Percentiles rank a stretch among this genome's conserved stretches.
Evolutionary conservation across 2,797 vertebrate species (phyloP).

Genomic region (Artibeus lituratus): DNA sequence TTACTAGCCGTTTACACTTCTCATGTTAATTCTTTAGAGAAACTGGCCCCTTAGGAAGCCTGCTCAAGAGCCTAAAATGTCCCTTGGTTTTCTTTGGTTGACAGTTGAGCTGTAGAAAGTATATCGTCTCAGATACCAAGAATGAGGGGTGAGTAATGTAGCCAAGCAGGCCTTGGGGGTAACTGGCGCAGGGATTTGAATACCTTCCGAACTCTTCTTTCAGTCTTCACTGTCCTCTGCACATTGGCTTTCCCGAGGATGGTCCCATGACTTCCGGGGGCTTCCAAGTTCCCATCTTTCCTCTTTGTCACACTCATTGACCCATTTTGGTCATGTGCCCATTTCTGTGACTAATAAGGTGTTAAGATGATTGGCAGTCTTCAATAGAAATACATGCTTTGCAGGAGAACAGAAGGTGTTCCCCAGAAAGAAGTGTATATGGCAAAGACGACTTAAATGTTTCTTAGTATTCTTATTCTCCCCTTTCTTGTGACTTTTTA

Average conservation of each 20-base stretch:
- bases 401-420: background rate
- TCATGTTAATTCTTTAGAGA: background rate
- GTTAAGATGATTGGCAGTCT: background rate
- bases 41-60: background rate
- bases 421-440: background rate
- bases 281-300: background rate
- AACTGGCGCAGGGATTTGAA: background rate
- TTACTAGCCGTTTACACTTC: background rate
- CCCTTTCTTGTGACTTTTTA: background rate
- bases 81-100: background rate
- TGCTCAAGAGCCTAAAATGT: background rate
- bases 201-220: background rate
- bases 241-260: background rate
- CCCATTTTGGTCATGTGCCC: background rate
- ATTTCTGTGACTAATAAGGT: background rate
- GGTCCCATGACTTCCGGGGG: background rate
- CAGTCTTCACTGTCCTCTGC: background rate
- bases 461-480: background rate
- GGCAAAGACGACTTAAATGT: background rate
- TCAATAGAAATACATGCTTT: background rate
- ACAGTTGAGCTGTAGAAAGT: background rate
- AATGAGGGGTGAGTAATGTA: background rate
- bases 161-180: background rate
- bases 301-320: background rate
- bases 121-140: background rate